Base-by-base conservation (phyloP, 2,888 invertebrate genomes). In the Nephrotoma guestfalica region DNA sequence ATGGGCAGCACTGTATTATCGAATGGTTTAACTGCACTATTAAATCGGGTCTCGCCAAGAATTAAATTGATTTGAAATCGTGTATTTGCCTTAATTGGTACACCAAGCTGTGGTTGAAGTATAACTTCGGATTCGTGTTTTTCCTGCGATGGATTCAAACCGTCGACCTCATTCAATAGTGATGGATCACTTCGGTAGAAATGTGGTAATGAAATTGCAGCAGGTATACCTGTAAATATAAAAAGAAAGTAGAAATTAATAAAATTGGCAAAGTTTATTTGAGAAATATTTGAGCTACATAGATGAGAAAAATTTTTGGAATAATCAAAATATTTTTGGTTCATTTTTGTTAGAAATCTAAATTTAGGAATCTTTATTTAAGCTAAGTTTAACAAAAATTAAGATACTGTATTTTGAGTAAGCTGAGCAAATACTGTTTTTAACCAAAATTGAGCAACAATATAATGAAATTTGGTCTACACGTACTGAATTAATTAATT, bases 1-100 rank as follows among this genome's bases (percentile, higher is more conserved):
- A 96, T 89, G 0, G 96, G 96, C 85, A 96, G 86, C 0, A 94
- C 93, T 87, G 94, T 92, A 87, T 94, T 92, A 88, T 95, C 94
- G 88, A 96, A 93, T 0, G 93, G 93, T 30, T 89, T 90, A 43
- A 94, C 93, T 88, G 93, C 92, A 0, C 92, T 91, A 89, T 95
- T 95, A 83, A 93, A 95, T 30, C 91, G 90, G 0, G 94, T 94
- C 83, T 93, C 92, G 18, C 94, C 92, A 88, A 96, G 94, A 0
- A 95, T 93, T 5, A 96, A 91, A 90, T 96, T 96, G 40, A 95
- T 93, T 90, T 96, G 96, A 57, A 96, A 92, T 87, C 94, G 94
- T 15, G 95, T 93, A 13, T 93, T 92, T 0, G 95, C 93, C 41
- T 92, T 90, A 87, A 96, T 88, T 0, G 96, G 95, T 0, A 95